Evolutionary conservation across 2,888 invertebrate genomes (phyloP).

Genomic region (Helobdella robusta): DNA sequence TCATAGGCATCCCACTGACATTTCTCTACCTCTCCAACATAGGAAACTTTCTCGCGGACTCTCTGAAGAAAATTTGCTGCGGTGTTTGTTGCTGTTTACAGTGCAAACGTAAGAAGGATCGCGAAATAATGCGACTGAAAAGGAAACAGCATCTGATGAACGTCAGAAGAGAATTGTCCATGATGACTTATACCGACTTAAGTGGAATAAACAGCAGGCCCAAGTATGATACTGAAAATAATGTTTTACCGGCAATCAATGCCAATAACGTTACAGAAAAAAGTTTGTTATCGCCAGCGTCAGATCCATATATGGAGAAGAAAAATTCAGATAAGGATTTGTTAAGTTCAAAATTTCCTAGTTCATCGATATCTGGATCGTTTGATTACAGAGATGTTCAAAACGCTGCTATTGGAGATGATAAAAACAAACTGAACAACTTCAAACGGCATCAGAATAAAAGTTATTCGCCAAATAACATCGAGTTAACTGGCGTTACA

Average conservation of each 20-base stretch:
- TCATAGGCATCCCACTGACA: constrained; percentile 38
- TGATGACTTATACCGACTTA: background rate
- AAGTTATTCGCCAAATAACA: too few relatives aligned
- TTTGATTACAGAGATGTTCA: too few relatives aligned
- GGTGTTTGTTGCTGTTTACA: constrained; percentile 36
- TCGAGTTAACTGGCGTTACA: too few relatives aligned
- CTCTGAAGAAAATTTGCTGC: constrained; percentile 37
- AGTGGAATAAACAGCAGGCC: background rate
- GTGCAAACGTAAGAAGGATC: constrained; percentile 35
- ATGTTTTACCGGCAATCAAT: background rate
- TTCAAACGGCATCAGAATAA: too few relatives aligned
- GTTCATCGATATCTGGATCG: too few relatives aligned
- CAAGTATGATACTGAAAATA: background rate
- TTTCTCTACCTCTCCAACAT: constrained; percentile 39
- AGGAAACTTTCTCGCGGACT: constrained; percentile 39
- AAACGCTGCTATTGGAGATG: too few relatives aligned
- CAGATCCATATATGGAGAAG: background rate
- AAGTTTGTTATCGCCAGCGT: too few relatives aligned
- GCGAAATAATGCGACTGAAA: constrained; percentile 28
- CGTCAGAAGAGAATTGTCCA: constrained; percentile 13
- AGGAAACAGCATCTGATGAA: constrained; percentile 10
- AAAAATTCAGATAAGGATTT: background rate
- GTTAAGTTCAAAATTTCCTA: too few relatives aligned
- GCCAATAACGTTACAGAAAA: too few relatives aligned
- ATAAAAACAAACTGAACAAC: too few relatives aligned